Percentiles rank a stretch among this genome's conserved stretches.
Conservation (phyloP, 2,888 invertebrate species). For the Monochamus alternatus region DNA sequence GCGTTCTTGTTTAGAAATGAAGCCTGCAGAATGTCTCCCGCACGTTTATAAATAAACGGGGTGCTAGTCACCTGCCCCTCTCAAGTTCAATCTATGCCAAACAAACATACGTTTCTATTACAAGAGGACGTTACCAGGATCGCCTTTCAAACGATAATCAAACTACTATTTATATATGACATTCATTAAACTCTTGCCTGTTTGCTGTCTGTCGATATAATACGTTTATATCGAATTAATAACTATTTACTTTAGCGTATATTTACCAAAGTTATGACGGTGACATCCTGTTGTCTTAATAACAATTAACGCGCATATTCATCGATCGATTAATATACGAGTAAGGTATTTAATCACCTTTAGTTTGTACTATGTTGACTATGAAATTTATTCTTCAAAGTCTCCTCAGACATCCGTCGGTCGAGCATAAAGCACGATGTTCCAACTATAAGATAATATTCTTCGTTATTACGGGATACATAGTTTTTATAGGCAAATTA, state of each 20-base stretch:
- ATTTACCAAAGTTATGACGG: constrained; percentile 53
- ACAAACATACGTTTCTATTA: constrained; percentile 61
- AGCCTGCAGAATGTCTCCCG: constrained; percentile 68
- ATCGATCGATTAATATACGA: constrained; percentile 12
- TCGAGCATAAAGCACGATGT: background rate
- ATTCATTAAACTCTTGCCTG: constrained; percentile 59
- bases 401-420: constrained; percentile 11
- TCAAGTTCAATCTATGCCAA: constrained; percentile 64
- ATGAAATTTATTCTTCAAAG: background rate
- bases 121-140: constrained; percentile 60
- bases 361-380: background rate
- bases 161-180: constrained; percentile 61
- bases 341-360: background rate
- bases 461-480: background rate
- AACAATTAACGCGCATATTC: constrained; percentile 44
- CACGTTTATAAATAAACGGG: constrained; percentile 68
- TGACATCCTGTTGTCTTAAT: constrained; percentile 57
- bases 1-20: constrained; percentile 66
- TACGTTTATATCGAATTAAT: constrained; percentile 51
- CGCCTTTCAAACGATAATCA: constrained; percentile 56
- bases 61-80: constrained; percentile 65
- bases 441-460: background rate
- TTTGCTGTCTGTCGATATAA: constrained; percentile 54
- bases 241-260: constrained; percentile 56
- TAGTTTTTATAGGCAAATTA: constrained; percentile 3